Evolutionary conservation across 2,113 vertebrate genomes (phyloP).

Genomic region (Holacanthus passer): DNA sequence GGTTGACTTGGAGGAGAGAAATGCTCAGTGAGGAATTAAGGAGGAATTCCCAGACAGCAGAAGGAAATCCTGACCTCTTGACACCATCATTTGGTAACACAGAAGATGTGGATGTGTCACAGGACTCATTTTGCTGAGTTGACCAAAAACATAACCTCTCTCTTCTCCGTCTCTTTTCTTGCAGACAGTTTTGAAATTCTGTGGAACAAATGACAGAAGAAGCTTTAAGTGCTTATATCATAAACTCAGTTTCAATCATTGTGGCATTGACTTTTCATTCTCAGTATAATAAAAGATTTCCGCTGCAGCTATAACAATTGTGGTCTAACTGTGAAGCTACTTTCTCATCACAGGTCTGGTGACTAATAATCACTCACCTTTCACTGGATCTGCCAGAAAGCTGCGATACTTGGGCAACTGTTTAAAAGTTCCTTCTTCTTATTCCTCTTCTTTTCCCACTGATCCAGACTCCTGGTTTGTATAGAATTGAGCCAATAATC

Average conservation of each 20-base stretch:
- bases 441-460: neutral
- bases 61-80: conserved; percentile 27
- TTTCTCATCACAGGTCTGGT: neutral
- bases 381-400: neutral
- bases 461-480: neutral
- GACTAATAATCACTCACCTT: conserved; percentile 48
- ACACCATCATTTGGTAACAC: conserved; percentile 16
- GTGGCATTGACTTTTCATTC: neutral
- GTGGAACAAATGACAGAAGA: conserved; percentile 10
- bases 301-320: neutral
- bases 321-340: neutral
- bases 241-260: too few relatives aligned
- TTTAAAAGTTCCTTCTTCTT: neutral
- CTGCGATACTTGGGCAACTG: neutral
- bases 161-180: neutral
- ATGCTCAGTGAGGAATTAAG: conserved; percentile 21
- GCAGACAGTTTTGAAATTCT: conserved; percentile 12
- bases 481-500: neutral
- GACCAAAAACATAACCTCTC: neutral
- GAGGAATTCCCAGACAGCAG: conserved; percentile 9
- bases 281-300: neutral
- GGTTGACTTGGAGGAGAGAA: conserved; percentile 28
- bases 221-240: too few relatives aligned
- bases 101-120: neutral
- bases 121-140: conserved; percentile 20